These are phyloP conservation scores for Lepidotrigona ventralis DNA, from an alignment of 1,140 invertebrate species.

Conservation along the genomic window DNA sequence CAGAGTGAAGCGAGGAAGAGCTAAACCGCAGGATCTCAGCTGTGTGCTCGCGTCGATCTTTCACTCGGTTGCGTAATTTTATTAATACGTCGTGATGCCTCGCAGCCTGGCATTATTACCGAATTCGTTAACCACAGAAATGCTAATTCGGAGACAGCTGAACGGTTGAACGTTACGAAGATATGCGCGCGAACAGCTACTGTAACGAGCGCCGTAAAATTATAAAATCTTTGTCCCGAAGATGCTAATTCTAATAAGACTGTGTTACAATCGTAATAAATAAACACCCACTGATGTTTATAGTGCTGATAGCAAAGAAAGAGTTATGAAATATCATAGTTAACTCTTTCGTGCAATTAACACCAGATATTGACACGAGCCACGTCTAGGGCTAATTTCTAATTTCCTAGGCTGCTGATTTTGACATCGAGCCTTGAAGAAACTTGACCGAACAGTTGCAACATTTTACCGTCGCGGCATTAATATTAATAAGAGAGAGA, in stretches of 20 bases:
- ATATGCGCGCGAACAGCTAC: background rate
- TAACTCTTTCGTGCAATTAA: background rate
- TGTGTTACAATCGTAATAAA: background rate
- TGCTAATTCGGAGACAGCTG: too few species aligned
- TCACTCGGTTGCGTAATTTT: conserved; percentile 23
- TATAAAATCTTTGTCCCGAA: background rate
- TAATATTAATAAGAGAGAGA: too few species aligned
- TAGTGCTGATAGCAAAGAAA: too few species aligned
- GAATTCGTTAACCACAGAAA: background rate
- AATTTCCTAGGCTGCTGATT: background rate
- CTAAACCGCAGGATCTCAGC: conserved; percentile 25
- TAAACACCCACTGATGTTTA: too few species aligned
- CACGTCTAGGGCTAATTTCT: background rate
- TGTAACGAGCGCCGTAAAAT: background rate
- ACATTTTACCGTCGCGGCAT: background rate
- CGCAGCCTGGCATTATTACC: conserved; percentile 2
- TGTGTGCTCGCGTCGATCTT: conserved; percentile 11
- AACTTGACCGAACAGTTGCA: conserved; percentile 5
- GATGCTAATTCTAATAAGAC: background rate
- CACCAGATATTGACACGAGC: background rate
- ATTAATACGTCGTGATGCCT: background rate
- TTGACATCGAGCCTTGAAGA: background rate
- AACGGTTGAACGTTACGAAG: background rate
- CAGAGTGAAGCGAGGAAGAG: conserved; percentile 22
- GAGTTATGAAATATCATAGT: background rate